phyloP scores from a whole-genome alignment of 2,888 invertebrate genomes.

The Caenorhabditis zanzibari region DNA sequence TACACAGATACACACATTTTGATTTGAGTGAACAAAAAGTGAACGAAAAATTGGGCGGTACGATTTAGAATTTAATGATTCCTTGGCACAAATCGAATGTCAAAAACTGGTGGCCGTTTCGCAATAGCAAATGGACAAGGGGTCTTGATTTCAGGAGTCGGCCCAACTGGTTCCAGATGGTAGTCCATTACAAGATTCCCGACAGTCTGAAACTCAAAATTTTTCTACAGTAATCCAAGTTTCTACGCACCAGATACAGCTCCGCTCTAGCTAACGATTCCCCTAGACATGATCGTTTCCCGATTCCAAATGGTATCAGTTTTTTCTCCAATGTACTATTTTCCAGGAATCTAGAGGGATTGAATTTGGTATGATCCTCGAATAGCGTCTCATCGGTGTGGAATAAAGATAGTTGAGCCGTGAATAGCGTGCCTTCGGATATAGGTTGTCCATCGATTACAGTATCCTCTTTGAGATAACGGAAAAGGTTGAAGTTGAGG shows the following conservation, averaged over 20 bases:
- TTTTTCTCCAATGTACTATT: slow-evolving; percentile 21
- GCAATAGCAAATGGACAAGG: slow-evolving; percentile 33
- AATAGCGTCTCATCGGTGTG: slow-evolving; percentile 58
- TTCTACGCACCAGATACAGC: slow-evolving; percentile 63
- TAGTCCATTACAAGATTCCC: slow-evolving; percentile 60
- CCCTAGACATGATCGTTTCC: slow-evolving; percentile 67
- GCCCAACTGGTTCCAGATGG: slow-evolving; percentile 39
- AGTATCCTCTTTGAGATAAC: slow-evolving; percentile 44
- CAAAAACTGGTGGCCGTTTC: slow-evolving; percentile 40
- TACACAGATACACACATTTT: too few relatives aligned
- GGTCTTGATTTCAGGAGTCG: slow-evolving; percentile 26
- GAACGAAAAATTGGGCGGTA: too few relatives aligned
- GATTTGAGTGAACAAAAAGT: background rate
- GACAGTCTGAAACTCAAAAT: background rate
- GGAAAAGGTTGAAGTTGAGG: slow-evolving; percentile 62
- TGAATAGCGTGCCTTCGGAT: slow-evolving; percentile 42
- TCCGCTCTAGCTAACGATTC: slow-evolving; percentile 68
- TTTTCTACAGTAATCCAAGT: background rate
- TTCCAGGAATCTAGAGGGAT: slow-evolving; percentile 28
- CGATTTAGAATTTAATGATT: background rate
- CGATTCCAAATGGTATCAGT: slow-evolving; percentile 66
- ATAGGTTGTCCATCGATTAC: slow-evolving; percentile 54
- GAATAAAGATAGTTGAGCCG: slow-evolving; percentile 58
- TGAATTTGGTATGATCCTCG: slow-evolving; percentile 32
- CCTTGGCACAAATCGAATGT: slow-evolving; percentile 32